Conservation (phyloP, 2,888 invertebrate genomes). For the Listrodromus nycthemerus region DNA sequence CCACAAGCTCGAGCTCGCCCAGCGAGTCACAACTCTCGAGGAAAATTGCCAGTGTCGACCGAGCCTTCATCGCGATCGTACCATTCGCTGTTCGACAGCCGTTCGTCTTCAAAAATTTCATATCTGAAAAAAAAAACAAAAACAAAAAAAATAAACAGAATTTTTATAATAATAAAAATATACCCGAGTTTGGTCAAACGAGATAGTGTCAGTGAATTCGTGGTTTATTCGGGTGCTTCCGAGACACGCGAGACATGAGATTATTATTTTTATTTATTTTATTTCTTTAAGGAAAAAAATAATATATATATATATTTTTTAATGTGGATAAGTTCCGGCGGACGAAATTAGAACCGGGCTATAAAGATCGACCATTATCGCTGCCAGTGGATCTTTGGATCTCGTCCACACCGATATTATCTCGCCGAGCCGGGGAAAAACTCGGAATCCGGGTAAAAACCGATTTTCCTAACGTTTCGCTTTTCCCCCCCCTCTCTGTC, state of each 20-base stretch:
- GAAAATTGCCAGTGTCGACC: conserved; percentile 67
- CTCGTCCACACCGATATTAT: too few species aligned
- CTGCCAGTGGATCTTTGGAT: too few species aligned
- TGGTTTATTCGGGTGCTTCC: conserved; percentile 28
- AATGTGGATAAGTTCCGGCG: conserved; percentile 9
- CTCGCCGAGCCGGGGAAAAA: too few species aligned
- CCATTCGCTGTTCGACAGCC: conserved; percentile 42
- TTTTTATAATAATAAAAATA: too few species aligned
- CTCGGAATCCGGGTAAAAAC: too few species aligned
- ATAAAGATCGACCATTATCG: too few species aligned
- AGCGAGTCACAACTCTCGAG: conserved; percentile 64
- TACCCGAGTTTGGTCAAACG: neutral
- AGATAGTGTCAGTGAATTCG: conserved; percentile 33
- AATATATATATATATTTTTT: too few species aligned
- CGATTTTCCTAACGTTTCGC: neutral
- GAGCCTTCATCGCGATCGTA: conserved; percentile 66
- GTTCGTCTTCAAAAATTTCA: neutral
- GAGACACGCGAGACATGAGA: neutral
- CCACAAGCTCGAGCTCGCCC: conserved; percentile 39
- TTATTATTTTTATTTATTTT: too few species aligned
- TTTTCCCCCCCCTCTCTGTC: too few species aligned
- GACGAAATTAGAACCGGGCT: neutral
- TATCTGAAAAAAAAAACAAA: neutral
- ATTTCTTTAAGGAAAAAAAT: too few species aligned
- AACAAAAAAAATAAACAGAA: neutral